phyloP scores from a whole-genome alignment of 2,797 vertebrate species.

The Danio kyathit region DNA sequence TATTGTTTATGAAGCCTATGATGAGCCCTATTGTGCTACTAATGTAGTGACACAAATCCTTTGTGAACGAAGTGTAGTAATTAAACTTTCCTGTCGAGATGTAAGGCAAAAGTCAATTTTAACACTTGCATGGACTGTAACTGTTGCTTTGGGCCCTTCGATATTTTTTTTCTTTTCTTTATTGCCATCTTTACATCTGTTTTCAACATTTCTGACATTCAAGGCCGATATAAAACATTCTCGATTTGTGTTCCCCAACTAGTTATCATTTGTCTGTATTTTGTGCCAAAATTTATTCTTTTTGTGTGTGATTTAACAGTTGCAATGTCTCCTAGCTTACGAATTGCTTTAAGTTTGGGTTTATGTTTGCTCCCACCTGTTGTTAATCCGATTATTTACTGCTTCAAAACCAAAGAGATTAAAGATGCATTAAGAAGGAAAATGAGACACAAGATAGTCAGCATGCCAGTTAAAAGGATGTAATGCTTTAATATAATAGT shows the following conservation, averaged over 20 bases:
- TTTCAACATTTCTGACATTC: slow-evolving; percentile 65
- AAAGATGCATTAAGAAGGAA: slow-evolving; percentile 32
- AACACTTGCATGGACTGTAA: too few relatives aligned
- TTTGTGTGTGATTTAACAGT: slow-evolving; percentile 17
- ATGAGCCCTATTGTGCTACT: slow-evolving; percentile 43
- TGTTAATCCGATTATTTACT: slow-evolving; percentile 52
- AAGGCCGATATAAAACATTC: slow-evolving; percentile 69
- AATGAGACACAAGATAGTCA: not conserved
- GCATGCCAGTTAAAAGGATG: not conserved
- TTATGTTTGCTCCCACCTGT: slow-evolving; percentile 56
- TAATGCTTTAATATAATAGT: not conserved
- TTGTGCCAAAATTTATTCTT: slow-evolving; percentile 50
- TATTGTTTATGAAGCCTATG: slow-evolving; percentile 1
- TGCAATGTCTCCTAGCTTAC: not conserved
- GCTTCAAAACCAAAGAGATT: slow-evolving; percentile 45
- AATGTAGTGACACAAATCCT: slow-evolving; percentile 50
- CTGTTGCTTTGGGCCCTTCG: slow-evolving; percentile 46
- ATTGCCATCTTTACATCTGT: slow-evolving; percentile 70
- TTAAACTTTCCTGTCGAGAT: slow-evolving; percentile 49
- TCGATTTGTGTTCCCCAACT: slow-evolving; percentile 72
- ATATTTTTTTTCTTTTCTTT: slow-evolving; percentile 77
- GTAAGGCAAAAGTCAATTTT: not conserved
- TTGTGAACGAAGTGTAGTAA: slow-evolving; percentile 44
- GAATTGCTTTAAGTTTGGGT: slow-evolving; percentile 32
- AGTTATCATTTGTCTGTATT: slow-evolving; percentile 69